Conservation (phyloP, 2,113 vertebrate species). For the Ploceus nigricollis region DNA sequence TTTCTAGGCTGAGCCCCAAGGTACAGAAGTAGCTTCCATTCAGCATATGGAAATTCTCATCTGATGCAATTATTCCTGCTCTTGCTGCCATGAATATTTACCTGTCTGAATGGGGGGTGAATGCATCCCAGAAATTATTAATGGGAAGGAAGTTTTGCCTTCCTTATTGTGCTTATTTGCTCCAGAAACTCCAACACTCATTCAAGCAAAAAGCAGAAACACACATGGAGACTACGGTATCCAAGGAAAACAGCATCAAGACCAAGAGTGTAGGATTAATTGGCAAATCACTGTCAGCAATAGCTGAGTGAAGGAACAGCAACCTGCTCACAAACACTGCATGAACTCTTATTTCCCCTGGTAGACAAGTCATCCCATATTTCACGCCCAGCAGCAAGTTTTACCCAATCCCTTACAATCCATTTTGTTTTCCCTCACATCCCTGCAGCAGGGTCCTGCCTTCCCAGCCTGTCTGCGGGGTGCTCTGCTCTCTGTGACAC, state of each 20-base stretch:
- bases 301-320: background rate
- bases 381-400: background rate
- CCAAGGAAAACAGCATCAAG: constrained; percentile 2
- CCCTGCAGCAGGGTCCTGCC: background rate
- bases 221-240: rapidly evolving
- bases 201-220: background rate
- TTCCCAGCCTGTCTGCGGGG: background rate
- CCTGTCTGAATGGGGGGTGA: background rate
- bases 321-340: background rate
- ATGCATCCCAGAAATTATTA: background rate
- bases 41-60: background rate
- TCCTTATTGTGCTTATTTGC: background rate
- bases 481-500: background rate
- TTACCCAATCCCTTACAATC: background rate
- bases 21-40: background rate
- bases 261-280: background rate
- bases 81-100: background rate
- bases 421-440: background rate
- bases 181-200: background rate
- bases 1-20: background rate
- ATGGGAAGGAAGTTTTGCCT: background rate
- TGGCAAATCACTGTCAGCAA: background rate
- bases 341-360: background rate
- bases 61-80: background rate
- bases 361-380: background rate